Base-by-base conservation (phyloP, 1,140 invertebrate species). In the Tetranychus cinnabarinus region DNA sequence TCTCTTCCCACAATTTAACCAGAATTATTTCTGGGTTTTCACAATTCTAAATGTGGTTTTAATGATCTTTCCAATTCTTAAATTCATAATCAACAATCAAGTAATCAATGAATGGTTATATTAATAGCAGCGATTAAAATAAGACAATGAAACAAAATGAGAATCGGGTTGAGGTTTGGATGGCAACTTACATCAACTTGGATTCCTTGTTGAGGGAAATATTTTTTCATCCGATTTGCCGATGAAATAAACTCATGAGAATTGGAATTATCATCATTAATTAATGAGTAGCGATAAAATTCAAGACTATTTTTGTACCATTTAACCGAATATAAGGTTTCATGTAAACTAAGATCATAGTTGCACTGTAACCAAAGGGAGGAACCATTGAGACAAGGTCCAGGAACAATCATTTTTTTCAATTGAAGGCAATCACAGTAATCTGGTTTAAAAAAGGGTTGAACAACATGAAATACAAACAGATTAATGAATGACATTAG, bases 311-410 rank as follows among this genome's bases (percentile, higher is more conserved):
- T 62, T 60, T 67, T 67, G 47, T 67, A 67, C 60, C 60, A 74
- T 67, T 74, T 74, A 55, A 73, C 69, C 7, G 72, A 70, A 61
- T 73, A 74, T 34, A 74, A 61, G 8, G 62, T 45, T 46, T 72
- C 72, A 12, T 31, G 36, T 42, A 10, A 6, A 52, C 23, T 52
- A 13, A 52, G 23, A 64, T 74, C 70, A 63, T 70, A 74, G 45
- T 69, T 64, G 63, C 73, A 74, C 12, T 67, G 66, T 34, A 74
- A 61, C 60, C 65, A 64, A 13, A 70, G 65, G 3, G 63, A 50
- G 42, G 64, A 56, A 23, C 66, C 66, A 56, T 57, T 62, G 0
- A 37, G 50, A 33, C 63, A 55, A 34, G 61, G 60, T 6, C 58
- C 58, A 12, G 66, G 66, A 10, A 68, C 62, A 12, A 54, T 61